A percentile compares a stretch with the other conserved stretches of the same genome.
Conservation (phyloP, 2,797 vertebrate species). For the Poeciliopsis paucimaculata region DNA sequence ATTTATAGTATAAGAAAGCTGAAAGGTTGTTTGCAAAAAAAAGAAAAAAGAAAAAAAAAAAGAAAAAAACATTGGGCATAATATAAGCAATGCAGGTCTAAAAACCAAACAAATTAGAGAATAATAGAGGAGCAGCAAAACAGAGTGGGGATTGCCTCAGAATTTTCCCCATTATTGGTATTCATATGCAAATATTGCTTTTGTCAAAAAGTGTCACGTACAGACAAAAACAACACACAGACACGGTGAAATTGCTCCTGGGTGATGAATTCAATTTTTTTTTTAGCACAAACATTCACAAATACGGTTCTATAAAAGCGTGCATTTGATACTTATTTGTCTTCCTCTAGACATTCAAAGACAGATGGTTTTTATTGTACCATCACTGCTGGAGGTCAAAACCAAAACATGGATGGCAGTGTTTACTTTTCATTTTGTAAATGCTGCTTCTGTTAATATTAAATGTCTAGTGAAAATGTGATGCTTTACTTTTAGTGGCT, state of each 20-base stretch:
- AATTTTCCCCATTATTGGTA: constrained; percentile 36
- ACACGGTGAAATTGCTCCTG: constrained; percentile 25
- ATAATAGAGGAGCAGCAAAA: constrained; percentile 14
- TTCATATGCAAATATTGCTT: constrained; percentile 41
- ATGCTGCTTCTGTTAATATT: constrained; percentile 9
- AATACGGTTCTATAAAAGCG: constrained; percentile 6
- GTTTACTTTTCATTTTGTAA: neutral
- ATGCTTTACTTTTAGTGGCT: constrained; percentile 9
- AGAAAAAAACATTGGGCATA: constrained; percentile 14
- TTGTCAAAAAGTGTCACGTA: constrained; percentile 37
- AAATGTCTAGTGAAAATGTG: constrained; percentile 8
- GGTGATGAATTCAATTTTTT: constrained; percentile 57
- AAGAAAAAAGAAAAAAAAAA: constrained; percentile 35
- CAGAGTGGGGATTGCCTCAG: constrained; percentile 13
- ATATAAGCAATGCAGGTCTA: constrained; percentile 14
- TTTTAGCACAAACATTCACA: constrained; percentile 2
- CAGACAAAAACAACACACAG: constrained; percentile 30
- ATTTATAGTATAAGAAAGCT: constrained; percentile 33
- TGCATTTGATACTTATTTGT: constrained; percentile 35
- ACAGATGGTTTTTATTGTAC: constrained; percentile 22
- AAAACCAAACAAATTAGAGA: constrained; percentile 16
- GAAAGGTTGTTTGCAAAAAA: constrained; percentile 11
- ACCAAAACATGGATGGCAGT: neutral
- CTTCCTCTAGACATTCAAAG: constrained; percentile 28
- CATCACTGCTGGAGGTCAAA: neutral